A percentile compares a stretch with the other conserved stretches of the same genome.
Evolutionary conservation across 2,888 invertebrate species (phyloP).

Genomic region (Drosophila formosana): DNA sequence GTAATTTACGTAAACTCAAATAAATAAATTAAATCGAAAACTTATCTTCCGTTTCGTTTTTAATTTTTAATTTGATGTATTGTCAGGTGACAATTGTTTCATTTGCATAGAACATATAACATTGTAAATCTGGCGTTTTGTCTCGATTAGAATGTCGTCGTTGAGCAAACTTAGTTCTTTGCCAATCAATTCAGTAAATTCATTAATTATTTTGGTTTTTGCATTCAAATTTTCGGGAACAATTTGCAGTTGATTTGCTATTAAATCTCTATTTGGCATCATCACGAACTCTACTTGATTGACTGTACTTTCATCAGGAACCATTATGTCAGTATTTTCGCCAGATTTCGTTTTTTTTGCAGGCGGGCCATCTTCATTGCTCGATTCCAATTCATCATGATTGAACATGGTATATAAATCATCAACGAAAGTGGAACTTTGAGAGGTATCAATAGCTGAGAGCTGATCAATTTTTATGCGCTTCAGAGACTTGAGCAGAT

Average conservation of each 20-base stretch:
- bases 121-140: constrained; percentile 42
- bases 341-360: not conserved
- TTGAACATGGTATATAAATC: constrained; percentile 13
- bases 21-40: constrained; percentile 67
- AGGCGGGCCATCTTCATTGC: not conserved
- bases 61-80: not conserved
- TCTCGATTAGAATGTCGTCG: constrained; percentile 34
- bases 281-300: constrained; percentile 1
- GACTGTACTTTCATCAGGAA: not conserved
- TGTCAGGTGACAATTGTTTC: constrained; percentile 41
- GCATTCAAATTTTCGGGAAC: not conserved
- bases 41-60: not conserved
- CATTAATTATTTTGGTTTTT: constrained; percentile 20
- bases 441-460: not conserved
- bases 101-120: constrained; percentile 48
- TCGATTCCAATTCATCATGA: not conserved
- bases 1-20: constrained; percentile 79
- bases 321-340: too few relatives aligned
- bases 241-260: not conserved
- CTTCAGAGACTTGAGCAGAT: constrained; percentile 20
- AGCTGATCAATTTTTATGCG: not conserved
- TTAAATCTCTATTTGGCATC: not conserved
- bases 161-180: constrained; percentile 48
- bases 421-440: constrained; percentile 10
- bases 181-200: constrained; percentile 52